Evolutionary conservation across 1,140 invertebrate genomes (phyloP), one percentile per base, ranked within the genome.

Genomic region (Stegodyphus mimosarum): DNA sequence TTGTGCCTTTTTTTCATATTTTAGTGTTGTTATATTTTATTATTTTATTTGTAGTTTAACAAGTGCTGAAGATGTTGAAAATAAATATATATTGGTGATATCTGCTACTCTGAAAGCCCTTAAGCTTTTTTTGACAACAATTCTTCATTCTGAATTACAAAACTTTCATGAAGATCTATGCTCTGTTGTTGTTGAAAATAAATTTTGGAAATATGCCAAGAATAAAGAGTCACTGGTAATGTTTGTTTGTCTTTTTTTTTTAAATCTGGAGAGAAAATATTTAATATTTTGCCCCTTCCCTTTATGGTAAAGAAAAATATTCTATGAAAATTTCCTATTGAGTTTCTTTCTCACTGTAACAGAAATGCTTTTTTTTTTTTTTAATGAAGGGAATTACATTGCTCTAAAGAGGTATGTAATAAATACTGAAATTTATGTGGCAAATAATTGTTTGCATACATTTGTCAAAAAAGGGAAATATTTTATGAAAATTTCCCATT

Each of bases 191-290:
- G 90, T 90, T 13, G 92, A 92, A 89, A 89, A 90, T 50, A 94
- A 93, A 88, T 95, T 95, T 90, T 96, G 95, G 95, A 95, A 94
- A 88, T 92, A 94, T 87, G 88, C 91, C 9, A 94, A 93, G 88
- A 90, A 92, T 87, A 92, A 93, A 89, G 88, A 91, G 66, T 78
- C 92, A 18, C 84, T 91, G 49, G 92, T 94, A 66, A 72, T 60
- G 18, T 60, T 10, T 60, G 0, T 60, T 0, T 2, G 1, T 60
- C 0, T 15, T 5, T 2, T 60, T 60, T 9, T 1, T 60, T 10
- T 60, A 2, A 60, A 60, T 60, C 55, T 10, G 33, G 3, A 33
- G 33, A 33, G 33, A 33, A 33, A 33, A 33, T 33, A 33, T 33
- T 33, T 33, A 33, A 33, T 33, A 33, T 33, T 33, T 33, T 33